These are phyloP conservation scores for Oxyura jamaicensis DNA, from an alignment of 2,113 vertebrate genomes.

Conservation along the genomic window DNA sequence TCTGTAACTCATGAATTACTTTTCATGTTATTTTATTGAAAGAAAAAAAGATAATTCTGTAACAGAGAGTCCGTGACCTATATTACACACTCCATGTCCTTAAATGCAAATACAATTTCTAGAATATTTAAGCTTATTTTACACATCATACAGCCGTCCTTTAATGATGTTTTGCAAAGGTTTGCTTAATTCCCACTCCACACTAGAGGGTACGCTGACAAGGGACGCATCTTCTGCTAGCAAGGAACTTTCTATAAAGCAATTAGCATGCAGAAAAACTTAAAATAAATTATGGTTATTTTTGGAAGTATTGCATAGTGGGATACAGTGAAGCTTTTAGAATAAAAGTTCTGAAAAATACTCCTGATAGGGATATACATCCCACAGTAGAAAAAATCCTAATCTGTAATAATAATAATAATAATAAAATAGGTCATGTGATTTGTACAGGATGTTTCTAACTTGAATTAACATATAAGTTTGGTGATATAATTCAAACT, in stretches of 20 bases:
- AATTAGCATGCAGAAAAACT: background rate
- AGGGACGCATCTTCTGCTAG: background rate
- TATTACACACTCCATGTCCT: background rate
- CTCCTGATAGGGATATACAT: background rate
- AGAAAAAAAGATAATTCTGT: background rate
- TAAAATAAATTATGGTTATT: background rate
- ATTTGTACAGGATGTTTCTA: background rate
- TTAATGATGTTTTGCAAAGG: slow-evolving; percentile 19
- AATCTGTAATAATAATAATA: background rate
- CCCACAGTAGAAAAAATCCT: background rate
- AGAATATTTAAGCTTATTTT: slow-evolving; percentile 16
- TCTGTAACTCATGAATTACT: background rate
- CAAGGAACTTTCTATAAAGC: background rate
- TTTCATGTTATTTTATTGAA: background rate
- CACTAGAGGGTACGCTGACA: background rate
- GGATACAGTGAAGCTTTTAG: background rate
- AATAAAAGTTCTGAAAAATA: background rate
- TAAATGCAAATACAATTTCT: slow-evolving; percentile 11
- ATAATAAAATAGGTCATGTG: accelerated
- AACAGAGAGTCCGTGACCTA: background rate
- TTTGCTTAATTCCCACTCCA: background rate
- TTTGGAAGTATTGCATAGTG: background rate
- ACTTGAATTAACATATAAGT: background rate
- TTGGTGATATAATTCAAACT: background rate
- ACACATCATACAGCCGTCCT: background rate